phyloP scores from a whole-genome alignment of 2,113 vertebrate genomes.

The Petrocephalus zakoni region DNA sequence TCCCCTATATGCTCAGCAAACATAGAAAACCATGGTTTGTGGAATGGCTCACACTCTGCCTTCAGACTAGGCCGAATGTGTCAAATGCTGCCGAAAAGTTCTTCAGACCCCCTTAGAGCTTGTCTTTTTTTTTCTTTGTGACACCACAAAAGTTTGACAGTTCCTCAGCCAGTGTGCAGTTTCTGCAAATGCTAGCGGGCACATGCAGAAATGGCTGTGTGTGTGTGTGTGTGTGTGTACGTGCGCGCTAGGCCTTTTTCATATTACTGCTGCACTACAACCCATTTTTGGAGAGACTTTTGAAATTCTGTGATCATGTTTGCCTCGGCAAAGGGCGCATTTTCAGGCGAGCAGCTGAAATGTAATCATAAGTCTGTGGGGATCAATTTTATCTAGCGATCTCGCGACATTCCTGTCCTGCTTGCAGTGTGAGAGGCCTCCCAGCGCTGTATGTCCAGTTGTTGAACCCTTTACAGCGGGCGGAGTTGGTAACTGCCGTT shows the following conservation, averaged over 20 bases:
- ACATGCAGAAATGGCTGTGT: neutral
- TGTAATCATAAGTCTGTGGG: neutral
- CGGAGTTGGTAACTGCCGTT: neutral
- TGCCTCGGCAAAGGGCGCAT: neutral
- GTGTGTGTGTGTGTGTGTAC: neutral
- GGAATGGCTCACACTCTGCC: neutral
- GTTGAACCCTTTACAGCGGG: neutral
- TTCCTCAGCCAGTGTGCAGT: neutral
- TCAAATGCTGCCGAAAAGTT: neutral
- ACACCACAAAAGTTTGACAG: slow-evolving; percentile 1
- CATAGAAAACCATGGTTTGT: neutral
- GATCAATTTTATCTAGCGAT: neutral
- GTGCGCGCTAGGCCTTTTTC: neutral
- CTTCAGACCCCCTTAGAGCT: neutral
- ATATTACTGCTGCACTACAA: neutral
- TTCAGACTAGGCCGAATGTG: neutral
- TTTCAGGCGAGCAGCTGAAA: neutral
- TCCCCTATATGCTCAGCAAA: neutral
- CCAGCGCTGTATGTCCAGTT: neutral
- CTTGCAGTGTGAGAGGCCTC: neutral
- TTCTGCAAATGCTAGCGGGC: neutral
- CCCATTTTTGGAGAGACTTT: neutral
- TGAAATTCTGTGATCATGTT: neutral
- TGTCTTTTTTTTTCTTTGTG: neutral
- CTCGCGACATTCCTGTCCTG: neutral